Base-by-base conservation (phyloP, 2,113 vertebrate genomes). In the Hemibagrus wyckioides region DNA sequence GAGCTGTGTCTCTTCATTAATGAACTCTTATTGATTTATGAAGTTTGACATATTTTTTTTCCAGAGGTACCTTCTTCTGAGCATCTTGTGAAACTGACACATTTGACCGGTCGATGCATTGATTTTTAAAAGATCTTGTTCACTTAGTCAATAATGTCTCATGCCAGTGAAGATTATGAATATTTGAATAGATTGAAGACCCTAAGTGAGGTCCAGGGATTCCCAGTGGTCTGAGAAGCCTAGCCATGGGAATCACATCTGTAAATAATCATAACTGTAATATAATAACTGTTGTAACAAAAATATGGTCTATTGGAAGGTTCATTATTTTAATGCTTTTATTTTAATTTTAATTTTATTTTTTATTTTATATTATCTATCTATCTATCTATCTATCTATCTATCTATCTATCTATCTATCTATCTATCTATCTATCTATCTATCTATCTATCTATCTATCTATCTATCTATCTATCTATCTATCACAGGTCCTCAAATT, bases 1-100 rank as follows among this genome's bases (percentile, higher is more conserved):
- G 69, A 80, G 67, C 88, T 65, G 44, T 75, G 89, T 85, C 88
- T 93, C 93, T 92, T 91, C 92, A 92, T 92, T 95, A 95, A 95
- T 94, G 93, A 95, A 94, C 92, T 94, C 91, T 61, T 48, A 92
- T 92, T 94, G 93, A 94, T 94, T 94, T 91, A 91, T 90, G 57
- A 52, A 59, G 44, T 52, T 65, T 52, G 84, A 85, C 84, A 85
- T 39, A 1, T 76, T 76, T 75, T 36, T 57, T 88, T 81, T 71
- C 85, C 83, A 89, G 75, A 85, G 76, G 57, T 91, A 25, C 88
- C 79, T 92, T 76, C 88, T 90, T 90, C 44, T 48, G 44, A 48
- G 44, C 9, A 90, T 88, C 88, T 81, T 90, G 89, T 89, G 92
- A 87, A 54, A 67, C 88, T 91, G 93, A 92, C 92, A 88, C 90